Conservation (phyloP, 2,888 invertebrate genomes). For the Xylota segnis region DNA sequence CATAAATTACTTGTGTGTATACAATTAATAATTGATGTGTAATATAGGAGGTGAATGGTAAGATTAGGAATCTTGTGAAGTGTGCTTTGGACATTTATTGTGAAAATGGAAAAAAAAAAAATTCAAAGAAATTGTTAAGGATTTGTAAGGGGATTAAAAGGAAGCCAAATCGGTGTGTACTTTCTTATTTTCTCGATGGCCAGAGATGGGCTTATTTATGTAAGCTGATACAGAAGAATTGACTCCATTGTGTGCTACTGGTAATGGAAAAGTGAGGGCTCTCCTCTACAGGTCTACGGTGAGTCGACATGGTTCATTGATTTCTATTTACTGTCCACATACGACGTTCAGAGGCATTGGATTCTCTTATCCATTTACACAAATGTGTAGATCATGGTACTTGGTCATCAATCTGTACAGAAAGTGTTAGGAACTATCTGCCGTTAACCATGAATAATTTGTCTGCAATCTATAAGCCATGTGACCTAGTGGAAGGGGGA, state of each 20-base stretch:
- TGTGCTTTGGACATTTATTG: constrained; percentile 61
- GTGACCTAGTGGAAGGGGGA: no score
- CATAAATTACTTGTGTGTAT: constrained; percentile 73
- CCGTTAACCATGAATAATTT: no score
- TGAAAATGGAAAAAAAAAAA: neutral
- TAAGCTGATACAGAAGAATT: constrained; percentile 21
- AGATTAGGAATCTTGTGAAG: constrained; percentile 71
- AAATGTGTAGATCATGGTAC: no score
- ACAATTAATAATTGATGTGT: constrained; percentile 76
- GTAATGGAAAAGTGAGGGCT: neutral
- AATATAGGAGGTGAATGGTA: constrained; percentile 72
- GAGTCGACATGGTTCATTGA: no score
- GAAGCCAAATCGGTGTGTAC: constrained; percentile 46
- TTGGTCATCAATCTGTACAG: no score
- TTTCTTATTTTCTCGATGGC: constrained; percentile 42
- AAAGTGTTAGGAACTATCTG: no score
- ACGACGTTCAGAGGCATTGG: no score
- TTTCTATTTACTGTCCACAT: no score
- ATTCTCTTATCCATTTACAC: no score
- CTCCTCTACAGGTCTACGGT: neutral
- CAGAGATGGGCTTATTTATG: constrained; percentile 29
- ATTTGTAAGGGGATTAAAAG: constrained; percentile 47
- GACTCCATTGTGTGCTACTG: neutral
- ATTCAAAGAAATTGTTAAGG: constrained; percentile 20
- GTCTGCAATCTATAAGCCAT: no score